Base-by-base conservation (phyloP, 2,888 invertebrate genomes). In the Athetis lepigone region DNA sequence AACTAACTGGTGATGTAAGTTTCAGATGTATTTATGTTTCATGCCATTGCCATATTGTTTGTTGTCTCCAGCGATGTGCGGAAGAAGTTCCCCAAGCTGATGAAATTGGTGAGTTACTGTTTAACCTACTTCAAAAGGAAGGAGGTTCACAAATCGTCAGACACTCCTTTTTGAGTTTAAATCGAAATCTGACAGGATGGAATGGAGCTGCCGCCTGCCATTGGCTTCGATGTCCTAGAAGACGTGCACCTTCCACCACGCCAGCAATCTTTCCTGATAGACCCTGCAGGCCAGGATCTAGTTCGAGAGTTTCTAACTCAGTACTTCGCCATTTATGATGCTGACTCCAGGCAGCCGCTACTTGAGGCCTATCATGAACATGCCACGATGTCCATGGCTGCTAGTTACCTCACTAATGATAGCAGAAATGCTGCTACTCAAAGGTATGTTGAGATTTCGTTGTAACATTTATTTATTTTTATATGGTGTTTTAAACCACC, bases 281-380 rank as follows among this genome's bases (percentile, higher is more conserved):
- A 96, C 88, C 90, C 92, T 0, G 96, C 96, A 7, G 97, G 97
- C 0, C 96, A 97, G 80, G 95, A 95, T 66, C 94, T 98, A 21
- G 96, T 98, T 4, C 95, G 97, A 2, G 97, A 97, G 80, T 99
- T 99, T 90, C 91, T 99, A 43, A 97, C 98, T 63, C 98, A 98
- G 87, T 98, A 98, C 90, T 98, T 97, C 82, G 95, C 95, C 0
- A 96, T 98, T 58, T 98, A 97, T 87, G 99, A 99, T 90, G 97
- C 97, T 11, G 96, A 96, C 1, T 97, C 96, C 73, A 95, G 99
- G 0, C 97, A 98, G 77, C 96, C 97, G 0, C 87, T 99, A 62
- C 86, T 98, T 4, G 97, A 98, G 78, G 99, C 99, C 0, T 99
- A 99, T 86, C 98, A 98, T 84, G 98, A 98, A 81, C 95, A 97